These are phyloP conservation scores for Drosophila cognata DNA, from an alignment of 2,888 invertebrate species.

Conservation along the genomic window DNA sequence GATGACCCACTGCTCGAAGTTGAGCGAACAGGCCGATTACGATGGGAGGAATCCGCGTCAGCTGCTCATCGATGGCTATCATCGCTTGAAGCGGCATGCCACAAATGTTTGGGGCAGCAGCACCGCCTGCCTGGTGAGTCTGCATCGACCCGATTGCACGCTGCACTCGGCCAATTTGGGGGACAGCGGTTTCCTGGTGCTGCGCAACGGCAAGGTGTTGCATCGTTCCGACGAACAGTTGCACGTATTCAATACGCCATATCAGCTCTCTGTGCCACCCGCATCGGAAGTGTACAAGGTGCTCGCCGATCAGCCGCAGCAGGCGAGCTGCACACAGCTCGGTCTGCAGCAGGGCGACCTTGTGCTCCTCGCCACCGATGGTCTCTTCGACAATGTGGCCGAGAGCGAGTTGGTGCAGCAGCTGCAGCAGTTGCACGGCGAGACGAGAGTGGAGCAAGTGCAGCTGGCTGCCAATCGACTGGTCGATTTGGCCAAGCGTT, in stretches of 20 bases:
- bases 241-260: slow-evolving; percentile 99
- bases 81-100: slow-evolving; percentile 93
- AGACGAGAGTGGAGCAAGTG: slow-evolving; percentile 15
- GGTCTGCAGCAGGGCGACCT: slow-evolving; percentile 94
- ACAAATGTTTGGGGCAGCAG: slow-evolving; percentile 96
- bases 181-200: slow-evolving; percentile 97
- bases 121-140: slow-evolving; percentile 97
- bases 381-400: slow-evolving; percentile 98
- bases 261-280: slow-evolving; percentile 96
- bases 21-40: slow-evolving; percentile 94
- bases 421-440: slow-evolving; percentile 87
- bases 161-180: slow-evolving; percentile 98
- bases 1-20: slow-evolving; percentile 95
- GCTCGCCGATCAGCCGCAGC: slow-evolving; percentile 95
- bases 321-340: slow-evolving; percentile 93
- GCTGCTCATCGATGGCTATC: slow-evolving; percentile 94
- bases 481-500: slow-evolving; percentile 44
- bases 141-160: slow-evolving; percentile 93
- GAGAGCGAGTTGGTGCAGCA: slow-evolving; percentile 94
- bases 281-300: slow-evolving; percentile 92
- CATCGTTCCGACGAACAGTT: slow-evolving; percentile 97
- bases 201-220: slow-evolving; percentile 92
- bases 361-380: slow-evolving; percentile 97
- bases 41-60: slow-evolving; percentile 93
- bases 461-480: slow-evolving; percentile 50